Base-by-base conservation (phyloP, 1,140 invertebrate species). In the Galleria mellonella region DNA sequence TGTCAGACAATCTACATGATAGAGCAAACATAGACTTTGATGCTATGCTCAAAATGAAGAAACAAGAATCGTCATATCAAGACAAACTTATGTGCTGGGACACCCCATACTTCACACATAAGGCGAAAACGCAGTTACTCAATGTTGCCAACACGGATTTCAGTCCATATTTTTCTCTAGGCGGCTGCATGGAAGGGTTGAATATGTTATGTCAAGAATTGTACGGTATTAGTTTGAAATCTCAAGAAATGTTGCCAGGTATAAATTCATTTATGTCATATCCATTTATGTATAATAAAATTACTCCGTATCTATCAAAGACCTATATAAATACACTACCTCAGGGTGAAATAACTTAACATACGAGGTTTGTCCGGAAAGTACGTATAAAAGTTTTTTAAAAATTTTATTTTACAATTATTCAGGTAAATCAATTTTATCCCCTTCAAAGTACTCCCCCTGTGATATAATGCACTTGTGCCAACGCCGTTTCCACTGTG, bases 171-270 rank as follows among this genome's bases (percentile, higher is more conserved):
- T 98, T 99, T 76, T 98, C 97, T 0, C 86, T 99, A 0, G 97
- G 97, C 6, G 90, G 91, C 39, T 98, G 97, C 67, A 99, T 99
- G 96, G 96, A 99, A 63, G 98, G 98, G 0, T 81, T 99, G 2
- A 96, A 97, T 82, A 90, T 92, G 62, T 81, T 99, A 6, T 93
- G 97, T 29, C 88, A 93, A 40, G 88, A 89, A 32, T 83, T 99
- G 0, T 98, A 93, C 70, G 93, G 92, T 3, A 93, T 99, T 15
- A 89, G 86, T 4, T 79, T 99, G 5, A 82, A 93, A 42, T 87
- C 90, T 46, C 89, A 91, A 33, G 91, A 94, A 48, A 88, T 94
- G 51, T 77, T 90, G 35, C 85, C 89, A 29, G 89, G 88, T 87
- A 40, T 46, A 32, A 36, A 12, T 30, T 36, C 17, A 23, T 3